phyloP scores from a whole-genome alignment of 2,888 invertebrate species.

The Bombylius discolor region DNA sequence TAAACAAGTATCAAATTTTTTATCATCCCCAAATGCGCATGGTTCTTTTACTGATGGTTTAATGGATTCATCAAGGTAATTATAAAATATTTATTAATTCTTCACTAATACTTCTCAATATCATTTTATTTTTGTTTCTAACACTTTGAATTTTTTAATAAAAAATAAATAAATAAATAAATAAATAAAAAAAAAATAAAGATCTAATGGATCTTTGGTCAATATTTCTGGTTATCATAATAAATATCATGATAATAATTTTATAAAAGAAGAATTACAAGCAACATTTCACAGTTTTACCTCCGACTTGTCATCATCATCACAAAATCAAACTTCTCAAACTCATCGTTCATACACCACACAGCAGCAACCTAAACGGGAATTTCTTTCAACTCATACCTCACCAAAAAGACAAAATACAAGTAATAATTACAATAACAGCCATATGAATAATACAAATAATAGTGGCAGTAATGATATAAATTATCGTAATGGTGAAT shows the following conservation, averaged over 20 bases:
- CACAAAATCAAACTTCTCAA: neutral
- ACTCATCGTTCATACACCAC: neutral
- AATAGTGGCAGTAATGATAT: conserved; percentile 4
- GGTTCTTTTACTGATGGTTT: conserved; percentile 29
- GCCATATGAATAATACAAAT: conserved; percentile 6
- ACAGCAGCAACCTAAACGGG: conserved; percentile 24
- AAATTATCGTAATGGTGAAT: conserved; percentile 7
- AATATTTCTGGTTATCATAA: neutral
- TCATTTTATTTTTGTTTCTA: no score
- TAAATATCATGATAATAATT: neutral
- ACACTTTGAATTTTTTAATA: no score
- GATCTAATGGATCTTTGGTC: conserved; percentile 29
- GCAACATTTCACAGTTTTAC: conserved; percentile 31
- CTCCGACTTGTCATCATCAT: conserved; percentile 27
- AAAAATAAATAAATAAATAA: no score
- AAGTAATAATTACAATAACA: neutral
- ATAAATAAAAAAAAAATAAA: conserved; percentile 6
- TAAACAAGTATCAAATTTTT: conserved; percentile 31
- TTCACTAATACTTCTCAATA: no score
- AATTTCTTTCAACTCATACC: neutral
- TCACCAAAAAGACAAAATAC: neutral
- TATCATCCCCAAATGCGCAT: conserved; percentile 31
- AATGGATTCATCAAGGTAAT: conserved; percentile 25
- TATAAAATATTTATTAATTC: neutral
- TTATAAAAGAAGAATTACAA: conserved; percentile 10